Evolutionary conservation across 1,140 invertebrate species (phyloP).

Genomic region (Nautilus pompilius): DNA sequence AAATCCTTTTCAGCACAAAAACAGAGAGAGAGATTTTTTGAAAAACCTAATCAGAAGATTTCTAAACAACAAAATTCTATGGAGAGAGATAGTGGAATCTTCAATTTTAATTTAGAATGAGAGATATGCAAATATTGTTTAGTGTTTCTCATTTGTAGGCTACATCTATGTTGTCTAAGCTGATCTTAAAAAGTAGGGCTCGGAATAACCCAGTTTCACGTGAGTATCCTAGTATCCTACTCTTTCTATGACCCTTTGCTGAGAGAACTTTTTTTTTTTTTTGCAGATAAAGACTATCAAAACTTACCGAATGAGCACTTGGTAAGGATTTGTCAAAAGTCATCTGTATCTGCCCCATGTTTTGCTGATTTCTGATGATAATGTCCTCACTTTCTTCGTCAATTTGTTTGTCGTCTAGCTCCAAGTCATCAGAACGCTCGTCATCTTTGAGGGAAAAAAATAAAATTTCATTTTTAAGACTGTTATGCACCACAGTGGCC

Average conservation of each 20-base stretch:
- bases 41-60: too few species aligned
- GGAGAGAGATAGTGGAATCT: too few species aligned
- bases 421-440: background rate
- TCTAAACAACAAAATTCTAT: too few species aligned
- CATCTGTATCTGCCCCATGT: constrained; percentile 7
- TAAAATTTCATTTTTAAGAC: background rate
- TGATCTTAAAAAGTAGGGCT: background rate
- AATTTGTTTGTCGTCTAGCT: constrained; percentile 2
- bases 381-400: background rate
- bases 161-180: background rate
- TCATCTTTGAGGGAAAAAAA: background rate
- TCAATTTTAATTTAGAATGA: too few species aligned
- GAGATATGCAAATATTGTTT: background rate
- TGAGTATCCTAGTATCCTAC: background rate
- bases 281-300: background rate
- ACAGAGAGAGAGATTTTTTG: too few species aligned
- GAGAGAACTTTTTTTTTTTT: background rate
- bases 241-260: background rate
- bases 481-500: background rate
- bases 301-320: constrained; percentile 31
- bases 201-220: background rate
- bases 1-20: too few species aligned
- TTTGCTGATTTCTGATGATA: background rate
- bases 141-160: background rate
- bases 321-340: constrained; percentile 34